These are phyloP conservation scores for Nyleta sp. DNA, from an alignment of 2,888 invertebrate species.

Conservation along the genomic window DNA sequence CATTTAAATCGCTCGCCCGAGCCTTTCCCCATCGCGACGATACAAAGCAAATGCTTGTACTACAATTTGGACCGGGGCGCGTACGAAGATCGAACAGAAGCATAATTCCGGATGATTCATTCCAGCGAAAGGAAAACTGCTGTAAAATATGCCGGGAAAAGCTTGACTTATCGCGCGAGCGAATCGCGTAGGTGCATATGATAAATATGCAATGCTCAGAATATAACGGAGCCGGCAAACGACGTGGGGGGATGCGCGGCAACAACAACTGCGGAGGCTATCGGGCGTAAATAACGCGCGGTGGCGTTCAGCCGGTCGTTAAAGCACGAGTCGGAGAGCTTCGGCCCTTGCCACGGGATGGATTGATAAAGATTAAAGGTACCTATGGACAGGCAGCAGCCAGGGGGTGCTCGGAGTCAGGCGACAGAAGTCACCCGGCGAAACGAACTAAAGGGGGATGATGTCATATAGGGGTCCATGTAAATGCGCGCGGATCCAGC, in stretches of 20 bases:
- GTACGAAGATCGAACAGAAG: constrained; percentile 20
- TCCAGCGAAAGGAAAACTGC: constrained; percentile 30
- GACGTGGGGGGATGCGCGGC: constrained; percentile 37
- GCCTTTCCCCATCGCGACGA: too few relatives aligned
- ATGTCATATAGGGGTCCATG: constrained; percentile 77
- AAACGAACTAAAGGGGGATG: constrained; percentile 79
- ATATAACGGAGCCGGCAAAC: constrained; percentile 21
- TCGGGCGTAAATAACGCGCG: constrained; percentile 80
- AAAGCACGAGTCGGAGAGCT: constrained; percentile 67
- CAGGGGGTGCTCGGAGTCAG: constrained; percentile 74
- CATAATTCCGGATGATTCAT: constrained; percentile 34
- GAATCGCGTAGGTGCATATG: constrained; percentile 57
- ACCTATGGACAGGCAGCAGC: constrained; percentile 70
- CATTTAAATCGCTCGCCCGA: too few relatives aligned
- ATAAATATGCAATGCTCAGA: constrained; percentile 47
- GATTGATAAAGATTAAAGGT: constrained; percentile 82
- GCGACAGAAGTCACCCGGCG: constrained; percentile 82
- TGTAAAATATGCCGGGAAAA: constrained; percentile 42
- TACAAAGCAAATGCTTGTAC: too few relatives aligned
- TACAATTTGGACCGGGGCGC: too few relatives aligned
- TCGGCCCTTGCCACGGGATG: constrained; percentile 75
- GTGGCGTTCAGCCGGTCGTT: constrained; percentile 74
- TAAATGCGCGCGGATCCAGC: constrained; percentile 76
- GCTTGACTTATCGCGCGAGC: constrained; percentile 32
- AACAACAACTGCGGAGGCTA: constrained; percentile 69